Base-by-base conservation (phyloP, 1,140 invertebrate species). In the roundworm (Caenorhabditis elegans) region DNA sequence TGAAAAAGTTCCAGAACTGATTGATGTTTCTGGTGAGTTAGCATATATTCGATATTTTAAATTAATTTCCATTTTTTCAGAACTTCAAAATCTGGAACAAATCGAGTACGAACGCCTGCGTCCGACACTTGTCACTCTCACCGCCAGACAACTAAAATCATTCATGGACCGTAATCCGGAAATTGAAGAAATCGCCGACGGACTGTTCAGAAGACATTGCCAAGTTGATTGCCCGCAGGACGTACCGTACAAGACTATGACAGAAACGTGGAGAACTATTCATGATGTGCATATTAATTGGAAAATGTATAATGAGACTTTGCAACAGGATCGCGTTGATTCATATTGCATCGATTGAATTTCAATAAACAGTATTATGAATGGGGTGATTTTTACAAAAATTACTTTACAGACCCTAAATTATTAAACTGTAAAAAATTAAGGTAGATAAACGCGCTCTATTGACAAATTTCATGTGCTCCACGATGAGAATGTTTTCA, bases 131-230 rank as follows among this genome's bases (percentile, higher is more conserved):
- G 31, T 65, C 8, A 65, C 55, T 34, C 55, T 65, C n/a, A 17
- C 55, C 13, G 55, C 55, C 1, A 65, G 34, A 36, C 55, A 65
- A 36, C 31, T 65, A 0, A 65, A 65, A n/a, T 65, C 55, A 17
- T 65, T 65, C 24, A 65, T 65, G 55, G 55, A 65, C 34, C 28
- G 31, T 3, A 65, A 65, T 65, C 55, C 55, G 1, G 3, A 10
- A 36, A 65, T 65, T 17, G 55, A 65, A 8, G n/a, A n/a, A 22
- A 36, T 65, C 34, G 55, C 11, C 3, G 55, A 65, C 34, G 55
- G 55, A 65, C 34, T 65, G 34, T 65, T 65, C 55, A 31, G 55
- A 65, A 65, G 55, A 36, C 55, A 65, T 36, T 65, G 55, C 34
- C 55, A 65, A 34, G 34, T 65, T 3, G 55, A 65, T 36, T 65